phyloP scores from a whole-genome alignment of 1,140 invertebrate species.

The Monochamus saltuarius region DNA sequence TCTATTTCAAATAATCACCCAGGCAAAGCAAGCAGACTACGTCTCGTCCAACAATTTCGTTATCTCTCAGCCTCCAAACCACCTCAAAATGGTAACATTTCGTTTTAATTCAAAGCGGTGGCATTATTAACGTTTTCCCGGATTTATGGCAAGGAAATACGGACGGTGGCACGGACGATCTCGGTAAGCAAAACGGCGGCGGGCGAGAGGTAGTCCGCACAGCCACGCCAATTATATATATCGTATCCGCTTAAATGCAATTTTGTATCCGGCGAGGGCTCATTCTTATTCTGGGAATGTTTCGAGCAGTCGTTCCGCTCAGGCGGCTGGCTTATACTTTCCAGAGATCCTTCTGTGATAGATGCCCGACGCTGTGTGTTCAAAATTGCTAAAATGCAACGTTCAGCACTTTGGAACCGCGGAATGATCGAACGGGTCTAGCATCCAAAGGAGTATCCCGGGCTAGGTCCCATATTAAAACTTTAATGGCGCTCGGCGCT shows the following conservation, averaged over 20 bases:
- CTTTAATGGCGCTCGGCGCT: background rate
- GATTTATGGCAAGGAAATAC: too few relatives aligned
- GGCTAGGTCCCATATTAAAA: background rate
- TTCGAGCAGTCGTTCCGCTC: constrained; percentile 48
- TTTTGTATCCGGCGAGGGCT: constrained; percentile 24
- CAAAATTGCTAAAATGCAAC: constrained; percentile 37
- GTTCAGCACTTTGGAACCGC: constrained; percentile 16
- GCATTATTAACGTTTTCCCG: too few relatives aligned
- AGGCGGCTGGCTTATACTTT: constrained; percentile 38
- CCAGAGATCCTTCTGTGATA: constrained; percentile 30
- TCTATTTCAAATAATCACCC: too few relatives aligned
- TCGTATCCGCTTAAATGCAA: constrained; percentile 23
- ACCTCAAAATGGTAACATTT: too few relatives aligned
- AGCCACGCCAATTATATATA: background rate
- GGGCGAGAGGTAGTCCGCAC: too few relatives aligned
- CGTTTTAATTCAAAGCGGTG: too few relatives aligned
- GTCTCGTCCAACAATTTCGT: too few relatives aligned
- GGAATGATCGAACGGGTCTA: background rate
- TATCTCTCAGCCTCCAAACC: too few relatives aligned
- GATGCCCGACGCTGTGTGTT: constrained; percentile 33
- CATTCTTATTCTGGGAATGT: constrained; percentile 41
- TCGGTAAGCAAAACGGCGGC: too few relatives aligned
- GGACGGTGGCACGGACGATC: too few relatives aligned
- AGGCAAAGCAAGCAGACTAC: too few relatives aligned
- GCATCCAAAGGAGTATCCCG: background rate